phyloP scores from a whole-genome alignment of 2,888 invertebrate species.

The Spodoptera picta region DNA sequence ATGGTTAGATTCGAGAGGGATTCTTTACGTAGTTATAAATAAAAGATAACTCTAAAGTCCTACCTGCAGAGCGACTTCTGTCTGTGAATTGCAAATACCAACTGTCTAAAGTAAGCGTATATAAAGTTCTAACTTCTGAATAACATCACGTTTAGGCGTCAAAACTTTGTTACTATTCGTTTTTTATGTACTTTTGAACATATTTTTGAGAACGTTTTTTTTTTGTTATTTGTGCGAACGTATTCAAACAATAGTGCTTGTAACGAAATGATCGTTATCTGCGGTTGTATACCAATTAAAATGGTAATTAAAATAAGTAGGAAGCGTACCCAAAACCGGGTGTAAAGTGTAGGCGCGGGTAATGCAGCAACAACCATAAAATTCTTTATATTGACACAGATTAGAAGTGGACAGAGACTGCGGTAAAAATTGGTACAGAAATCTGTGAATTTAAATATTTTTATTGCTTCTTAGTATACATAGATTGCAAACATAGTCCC shows the following conservation, averaged over 20 bases:
- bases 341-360: slow-evolving; percentile 78
- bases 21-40: slow-evolving; percentile 85
- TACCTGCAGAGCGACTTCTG: slow-evolving; percentile 80
- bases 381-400: slow-evolving; percentile 75
- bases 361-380: slow-evolving; percentile 76
- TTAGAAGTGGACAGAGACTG: slow-evolving; percentile 63
- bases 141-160: slow-evolving; percentile 64
- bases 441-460: too few species aligned
- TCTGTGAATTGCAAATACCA: slow-evolving; percentile 86
- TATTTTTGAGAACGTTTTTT: slow-evolving; percentile 42
- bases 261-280: slow-evolving; percentile 74
- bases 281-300: slow-evolving; percentile 77
- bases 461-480: too few species aligned
- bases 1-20: slow-evolving; percentile 66
- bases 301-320: slow-evolving; percentile 84
- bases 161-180: slow-evolving; percentile 56
- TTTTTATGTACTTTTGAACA: slow-evolving; percentile 34
- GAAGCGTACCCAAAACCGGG: slow-evolving; percentile 77
- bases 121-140: slow-evolving; percentile 69
- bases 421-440: not conserved
- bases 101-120: slow-evolving; percentile 65
- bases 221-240: slow-evolving; percentile 62
- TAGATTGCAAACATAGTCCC: too few species aligned
- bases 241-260: slow-evolving; percentile 76
- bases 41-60: slow-evolving; percentile 85